Evolutionary conservation across 2,113 vertebrate species (phyloP).

Genomic region (Argyrosomus japonicus): DNA sequence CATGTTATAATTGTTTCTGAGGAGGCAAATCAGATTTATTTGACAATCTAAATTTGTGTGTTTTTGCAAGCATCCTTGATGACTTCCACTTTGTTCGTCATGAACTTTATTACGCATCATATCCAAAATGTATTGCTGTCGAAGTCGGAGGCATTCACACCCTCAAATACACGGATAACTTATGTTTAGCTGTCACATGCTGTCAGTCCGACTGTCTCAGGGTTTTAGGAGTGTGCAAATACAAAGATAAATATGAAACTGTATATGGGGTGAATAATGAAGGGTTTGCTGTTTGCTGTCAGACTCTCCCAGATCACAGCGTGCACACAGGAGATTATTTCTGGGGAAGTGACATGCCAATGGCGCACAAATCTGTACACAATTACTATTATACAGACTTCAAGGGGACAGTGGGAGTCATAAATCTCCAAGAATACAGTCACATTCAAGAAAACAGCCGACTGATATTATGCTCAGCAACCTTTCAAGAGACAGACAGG

Average conservation of each 20-base stretch:
- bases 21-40: constrained; percentile 16
- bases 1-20: constrained; percentile 16
- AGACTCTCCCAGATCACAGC: constrained; percentile 55
- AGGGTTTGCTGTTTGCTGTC: constrained; percentile 63
- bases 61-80: neutral
- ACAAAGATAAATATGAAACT: constrained; percentile 57
- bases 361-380: constrained; percentile 60
- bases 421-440: constrained; percentile 27
- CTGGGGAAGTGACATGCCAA: constrained; percentile 43
- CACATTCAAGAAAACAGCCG: neutral
- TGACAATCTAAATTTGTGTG: neutral
- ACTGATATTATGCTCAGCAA: constrained; percentile 15
- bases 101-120: neutral
- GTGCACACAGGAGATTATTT: constrained; percentile 52
- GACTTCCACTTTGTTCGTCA: constrained; percentile 25
- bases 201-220: constrained; percentile 39
- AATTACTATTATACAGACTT: constrained; percentile 65
- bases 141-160: constrained; percentile 17
- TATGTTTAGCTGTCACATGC: constrained; percentile 45
- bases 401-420: constrained; percentile 49
- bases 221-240: constrained; percentile 42
- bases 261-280: constrained; percentile 49
- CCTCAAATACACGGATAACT: constrained; percentile 9
- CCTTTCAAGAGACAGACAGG: constrained; percentile 15
- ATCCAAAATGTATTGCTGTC: constrained; percentile 46